Conservation (phyloP, 2,113 vertebrate species). For the Leucoraja erinaceus region DNA sequence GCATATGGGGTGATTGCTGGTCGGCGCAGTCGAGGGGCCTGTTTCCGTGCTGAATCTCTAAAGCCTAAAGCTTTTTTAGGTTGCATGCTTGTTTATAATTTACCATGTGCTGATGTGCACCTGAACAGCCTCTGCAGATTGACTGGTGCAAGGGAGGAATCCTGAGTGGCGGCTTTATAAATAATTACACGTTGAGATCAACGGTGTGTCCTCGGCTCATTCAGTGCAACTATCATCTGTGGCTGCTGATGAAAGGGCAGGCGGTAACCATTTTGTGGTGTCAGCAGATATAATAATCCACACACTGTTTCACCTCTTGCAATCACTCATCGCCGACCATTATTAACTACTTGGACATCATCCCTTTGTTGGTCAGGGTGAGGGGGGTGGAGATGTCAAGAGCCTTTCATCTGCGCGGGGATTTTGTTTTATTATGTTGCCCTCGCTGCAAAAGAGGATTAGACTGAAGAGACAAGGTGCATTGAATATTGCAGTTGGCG, state of each 20-base stretch:
- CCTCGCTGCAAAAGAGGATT: background rate
- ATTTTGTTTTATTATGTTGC: background rate
- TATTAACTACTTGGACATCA: conserved; percentile 8
- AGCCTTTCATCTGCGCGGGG: background rate
- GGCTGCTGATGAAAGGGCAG: background rate
- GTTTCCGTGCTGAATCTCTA: too few relatives aligned
- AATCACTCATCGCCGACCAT: background rate
- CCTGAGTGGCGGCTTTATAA: background rate
- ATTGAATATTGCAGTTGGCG: background rate
- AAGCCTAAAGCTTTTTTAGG: background rate
- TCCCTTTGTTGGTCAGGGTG: background rate
- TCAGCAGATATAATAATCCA: conserved; percentile 28
- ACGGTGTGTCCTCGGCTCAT: background rate
- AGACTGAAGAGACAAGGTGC: background rate
- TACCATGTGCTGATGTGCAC: background rate
- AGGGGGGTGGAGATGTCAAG: background rate
- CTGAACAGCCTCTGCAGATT: background rate
- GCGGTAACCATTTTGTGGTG: background rate
- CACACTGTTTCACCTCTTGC: background rate
- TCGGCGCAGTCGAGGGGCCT: too few relatives aligned
- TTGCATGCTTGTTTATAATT: background rate
- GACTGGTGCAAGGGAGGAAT: background rate
- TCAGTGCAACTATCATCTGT: background rate
- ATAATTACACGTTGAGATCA: background rate
- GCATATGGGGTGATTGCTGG: too few relatives aligned